Percentiles rank a stretch among this genome's conserved stretches.
phyloP scores from a whole-genome alignment of 2,113 vertebrate species.

The Sphaerodactylus townsendi region DNA sequence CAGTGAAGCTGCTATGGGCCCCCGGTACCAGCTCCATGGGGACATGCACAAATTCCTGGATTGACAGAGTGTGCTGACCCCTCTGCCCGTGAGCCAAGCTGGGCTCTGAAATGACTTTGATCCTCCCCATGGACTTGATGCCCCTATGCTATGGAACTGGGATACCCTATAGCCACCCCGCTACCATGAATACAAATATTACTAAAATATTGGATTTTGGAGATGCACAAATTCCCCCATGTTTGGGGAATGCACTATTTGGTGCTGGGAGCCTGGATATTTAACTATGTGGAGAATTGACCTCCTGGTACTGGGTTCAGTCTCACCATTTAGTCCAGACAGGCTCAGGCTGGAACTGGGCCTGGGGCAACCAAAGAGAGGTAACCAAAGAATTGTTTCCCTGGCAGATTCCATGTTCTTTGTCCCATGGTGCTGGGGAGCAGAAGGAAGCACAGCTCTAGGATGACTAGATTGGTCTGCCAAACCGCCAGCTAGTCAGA shows the following conservation, averaged over 20 bases:
- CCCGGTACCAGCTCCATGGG: slow-evolving; percentile 77
- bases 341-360: slow-evolving; percentile 17
- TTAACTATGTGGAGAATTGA: not conserved
- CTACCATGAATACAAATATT: not conserved
- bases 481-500: not conserved
- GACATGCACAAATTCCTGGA: slow-evolving; percentile 82
- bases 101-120: not conserved
- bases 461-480: not conserved
- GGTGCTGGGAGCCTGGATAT: not conserved
- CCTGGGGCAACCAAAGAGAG: not conserved
- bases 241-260: not conserved
- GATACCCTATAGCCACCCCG: not conserved
- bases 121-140: not conserved
- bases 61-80: slow-evolving; percentile 31
- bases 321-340: not conserved
- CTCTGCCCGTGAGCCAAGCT: not conserved
- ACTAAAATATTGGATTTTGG: not conserved
- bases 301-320: not conserved
- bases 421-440: not conserved
- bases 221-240: not conserved
- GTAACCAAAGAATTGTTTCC: not conserved
- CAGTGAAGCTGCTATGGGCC: slow-evolving; percentile 72
- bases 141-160: not conserved
- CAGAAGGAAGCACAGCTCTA: not conserved
- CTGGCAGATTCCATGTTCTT: not conserved